A percentile compares a stretch with the other conserved stretches of the same genome.
These are phyloP conservation scores for Enteromius paludinosus DNA, from an alignment of 2,797 vertebrate genomes.

Conservation along the genomic window DNA sequence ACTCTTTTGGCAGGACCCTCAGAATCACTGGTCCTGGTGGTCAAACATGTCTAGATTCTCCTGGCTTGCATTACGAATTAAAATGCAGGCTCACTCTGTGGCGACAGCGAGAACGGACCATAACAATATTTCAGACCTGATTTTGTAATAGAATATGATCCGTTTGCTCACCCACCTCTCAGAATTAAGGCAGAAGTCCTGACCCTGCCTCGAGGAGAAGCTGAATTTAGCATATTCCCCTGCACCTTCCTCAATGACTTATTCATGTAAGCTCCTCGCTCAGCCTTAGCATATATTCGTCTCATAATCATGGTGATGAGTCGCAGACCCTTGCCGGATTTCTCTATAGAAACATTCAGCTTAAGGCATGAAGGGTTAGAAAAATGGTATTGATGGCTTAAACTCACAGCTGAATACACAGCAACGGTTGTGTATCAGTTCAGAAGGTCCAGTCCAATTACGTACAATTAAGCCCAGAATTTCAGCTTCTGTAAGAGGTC, in stretches of 20 bases:
- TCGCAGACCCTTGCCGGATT: constrained; percentile 26
- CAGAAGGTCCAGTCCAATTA: neutral
- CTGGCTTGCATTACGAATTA: constrained; percentile 68
- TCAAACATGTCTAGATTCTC: constrained; percentile 45
- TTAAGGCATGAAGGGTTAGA: constrained; percentile 14
- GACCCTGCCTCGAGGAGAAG: constrained; percentile 66
- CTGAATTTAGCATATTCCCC: constrained; percentile 69
- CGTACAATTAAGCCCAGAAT: neutral
- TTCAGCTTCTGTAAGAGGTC: constrained; percentile 7
- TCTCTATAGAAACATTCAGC: constrained; percentile 24
- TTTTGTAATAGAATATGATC: constrained; percentile 73
- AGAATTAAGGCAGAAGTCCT: constrained; percentile 66
- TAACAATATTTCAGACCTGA: constrained; percentile 73
- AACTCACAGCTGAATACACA: constrained; percentile 67
- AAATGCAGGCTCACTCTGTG: constrained; percentile 74
- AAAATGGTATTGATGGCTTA: constrained; percentile 57
- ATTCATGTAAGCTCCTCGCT: constrained; percentile 68
- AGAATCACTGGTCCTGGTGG: constrained; percentile 27
- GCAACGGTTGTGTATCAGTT: constrained; percentile 44
- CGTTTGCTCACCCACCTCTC: constrained; percentile 63
- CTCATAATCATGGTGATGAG: constrained; percentile 50
- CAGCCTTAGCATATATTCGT: constrained; percentile 59
- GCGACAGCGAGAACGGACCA: constrained; percentile 69
- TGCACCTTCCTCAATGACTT: constrained; percentile 66
- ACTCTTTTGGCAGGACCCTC: constrained; percentile 35